Conservation (phyloP, 2,888 invertebrate genomes). For the Rhingia campestris region DNA sequence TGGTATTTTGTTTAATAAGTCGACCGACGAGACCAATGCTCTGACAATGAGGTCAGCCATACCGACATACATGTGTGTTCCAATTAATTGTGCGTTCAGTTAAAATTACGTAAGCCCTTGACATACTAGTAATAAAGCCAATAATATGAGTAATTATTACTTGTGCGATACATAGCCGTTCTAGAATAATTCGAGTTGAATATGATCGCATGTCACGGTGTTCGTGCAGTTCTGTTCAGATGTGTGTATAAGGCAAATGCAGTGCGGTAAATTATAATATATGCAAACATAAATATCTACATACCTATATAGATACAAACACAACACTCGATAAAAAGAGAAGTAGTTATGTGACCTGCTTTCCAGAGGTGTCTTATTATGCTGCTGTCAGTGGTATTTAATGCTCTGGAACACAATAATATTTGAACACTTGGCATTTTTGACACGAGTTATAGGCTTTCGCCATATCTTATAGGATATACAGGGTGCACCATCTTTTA, state of each 20-base stretch:
- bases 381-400: not conserved
- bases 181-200: constrained; percentile 55
- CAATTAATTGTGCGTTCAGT: constrained; percentile 65
- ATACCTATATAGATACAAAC: too few species aligned
- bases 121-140: constrained; percentile 54
- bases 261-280: constrained; percentile 5
- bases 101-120: constrained; percentile 72
- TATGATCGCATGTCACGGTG: constrained; percentile 39
- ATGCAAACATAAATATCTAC: not conserved
- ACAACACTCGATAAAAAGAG: constrained; percentile 1
- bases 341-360: constrained; percentile 2
- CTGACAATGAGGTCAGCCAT: constrained; percentile 61
- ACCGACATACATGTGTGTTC: constrained; percentile 42
- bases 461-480: too few species aligned
- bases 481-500: too few species aligned
- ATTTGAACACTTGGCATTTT: not conserved
- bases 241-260: not conserved
- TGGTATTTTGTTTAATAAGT: constrained; percentile 32
- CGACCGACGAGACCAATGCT: constrained; percentile 52
- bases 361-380: constrained; percentile 2
- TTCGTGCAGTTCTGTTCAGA: constrained; percentile 23
- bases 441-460: not conserved
- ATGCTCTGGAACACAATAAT: too few species aligned
- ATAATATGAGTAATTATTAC: constrained; percentile 27
- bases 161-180: constrained; percentile 18